Evolutionary conservation across 2,797 vertebrate species (phyloP).

Genomic region (Yasuhikotakia modesta): DNA sequence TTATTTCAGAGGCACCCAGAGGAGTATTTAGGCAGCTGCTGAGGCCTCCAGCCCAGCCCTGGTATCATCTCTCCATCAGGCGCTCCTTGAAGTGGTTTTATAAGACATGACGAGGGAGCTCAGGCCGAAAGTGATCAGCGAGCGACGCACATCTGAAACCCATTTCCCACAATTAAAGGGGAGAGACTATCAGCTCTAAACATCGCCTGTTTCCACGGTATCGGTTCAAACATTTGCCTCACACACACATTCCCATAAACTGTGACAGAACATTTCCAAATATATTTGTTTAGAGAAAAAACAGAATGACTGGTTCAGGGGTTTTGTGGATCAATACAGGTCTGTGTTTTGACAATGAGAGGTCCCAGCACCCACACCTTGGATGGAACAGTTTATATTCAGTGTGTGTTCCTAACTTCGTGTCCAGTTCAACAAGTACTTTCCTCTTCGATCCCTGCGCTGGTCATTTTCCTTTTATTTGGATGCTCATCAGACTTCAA

Average conservation of each 20-base stretch:
- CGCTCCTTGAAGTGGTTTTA: conserved; percentile 79
- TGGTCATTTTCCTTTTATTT: conserved; percentile 61
- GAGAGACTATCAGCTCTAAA: conserved; percentile 80
- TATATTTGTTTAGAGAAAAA: conserved; percentile 71
- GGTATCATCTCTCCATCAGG: conserved; percentile 76
- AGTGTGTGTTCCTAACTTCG: conserved; percentile 13
- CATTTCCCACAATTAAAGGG: conserved; percentile 83
- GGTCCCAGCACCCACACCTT: conserved; percentile 51
- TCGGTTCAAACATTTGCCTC: conserved; percentile 72
- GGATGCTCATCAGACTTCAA: conserved; percentile 72
- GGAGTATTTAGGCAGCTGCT: conserved; percentile 67
- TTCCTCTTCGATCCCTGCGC: conserved; percentile 47
- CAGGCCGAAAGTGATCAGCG: conserved; percentile 78
- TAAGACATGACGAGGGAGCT: conserved; percentile 76
- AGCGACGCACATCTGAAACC: conserved; percentile 80
- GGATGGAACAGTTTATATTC: not conserved
- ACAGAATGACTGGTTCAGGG: conserved; percentile 44
- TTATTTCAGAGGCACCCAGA: conserved; percentile 71
- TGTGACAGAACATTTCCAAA: conserved; percentile 76
- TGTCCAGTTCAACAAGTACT: conserved; percentile 9
- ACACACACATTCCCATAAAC: conserved; percentile 69
- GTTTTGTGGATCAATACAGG: conserved; percentile 39
- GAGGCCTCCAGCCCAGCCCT: conserved; percentile 66
- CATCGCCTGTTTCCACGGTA: conserved; percentile 78
- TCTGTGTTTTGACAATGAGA: conserved; percentile 20